phyloP scores from a whole-genome alignment of 2,113 vertebrate species.

The Erythrocebus patas region DNA sequence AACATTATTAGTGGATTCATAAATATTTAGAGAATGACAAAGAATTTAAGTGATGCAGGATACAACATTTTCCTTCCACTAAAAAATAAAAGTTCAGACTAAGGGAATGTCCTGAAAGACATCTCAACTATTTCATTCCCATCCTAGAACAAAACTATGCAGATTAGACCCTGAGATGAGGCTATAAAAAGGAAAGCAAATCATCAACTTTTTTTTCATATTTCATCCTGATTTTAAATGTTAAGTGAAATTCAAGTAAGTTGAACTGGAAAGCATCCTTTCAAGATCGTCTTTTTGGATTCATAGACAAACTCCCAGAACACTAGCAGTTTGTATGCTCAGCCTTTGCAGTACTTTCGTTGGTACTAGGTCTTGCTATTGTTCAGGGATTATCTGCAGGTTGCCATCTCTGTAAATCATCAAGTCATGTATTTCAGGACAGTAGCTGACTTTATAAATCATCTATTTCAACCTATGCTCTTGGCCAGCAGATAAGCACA shows the following conservation, averaged over 20 bases:
- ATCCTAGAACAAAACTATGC: slow-evolving; percentile 4
- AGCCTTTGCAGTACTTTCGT: not conserved
- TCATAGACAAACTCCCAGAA: not conserved
- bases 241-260: not conserved
- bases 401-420: not conserved
- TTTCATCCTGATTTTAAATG: slow-evolving; percentile 7
- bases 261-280: not conserved
- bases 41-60: slow-evolving; percentile 67
- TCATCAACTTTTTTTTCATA: not conserved
- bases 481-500: not conserved
- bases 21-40: slow-evolving; percentile 69
- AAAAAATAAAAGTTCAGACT: slow-evolving; percentile 55
- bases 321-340: not conserved
- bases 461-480: not conserved
- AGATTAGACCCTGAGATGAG: not conserved
- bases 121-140: slow-evolving; percentile 44
- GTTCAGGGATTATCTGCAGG: not conserved
- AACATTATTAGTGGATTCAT: slow-evolving; percentile 61
- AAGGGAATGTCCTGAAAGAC: slow-evolving; percentile 48
- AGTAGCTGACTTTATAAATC: not conserved
- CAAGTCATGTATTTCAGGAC: not conserved
- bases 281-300: not conserved
- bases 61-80: slow-evolving; percentile 27
- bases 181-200: not conserved
- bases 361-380: not conserved